A percentile compares a stretch with the other conserved stretches of the same genome.
Conservation (phyloP, 2,113 vertebrate species). For the Puffinus mauretanicus region DNA sequence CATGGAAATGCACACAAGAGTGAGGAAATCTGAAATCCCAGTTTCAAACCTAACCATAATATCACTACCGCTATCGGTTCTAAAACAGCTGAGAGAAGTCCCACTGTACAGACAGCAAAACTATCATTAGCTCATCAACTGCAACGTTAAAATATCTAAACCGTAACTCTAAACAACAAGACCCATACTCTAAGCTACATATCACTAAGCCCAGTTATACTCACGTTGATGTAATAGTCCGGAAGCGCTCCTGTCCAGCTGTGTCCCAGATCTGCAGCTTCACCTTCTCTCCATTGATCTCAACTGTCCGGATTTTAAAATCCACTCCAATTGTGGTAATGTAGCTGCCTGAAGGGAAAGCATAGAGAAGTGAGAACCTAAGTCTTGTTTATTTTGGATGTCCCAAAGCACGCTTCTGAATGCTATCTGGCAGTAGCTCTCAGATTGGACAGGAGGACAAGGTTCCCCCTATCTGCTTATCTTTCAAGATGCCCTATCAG, state of each 20-base stretch:
- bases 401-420: not conserved
- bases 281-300: slow-evolving; percentile 98
- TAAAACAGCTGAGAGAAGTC: not conserved
- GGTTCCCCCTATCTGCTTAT: not conserved
- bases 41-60: not conserved
- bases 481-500: not conserved
- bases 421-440: not conserved
- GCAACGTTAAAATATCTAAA: not conserved
- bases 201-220: slow-evolving; percentile 17
- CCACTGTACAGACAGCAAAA: not conserved
- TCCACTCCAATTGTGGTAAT: slow-evolving; percentile 99
- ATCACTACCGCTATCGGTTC: fast-evolving
- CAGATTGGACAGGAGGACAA: not conserved
- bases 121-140: not conserved
- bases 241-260: slow-evolving; percentile 95
- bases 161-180: not conserved
- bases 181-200: not conserved
- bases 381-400: not conserved
- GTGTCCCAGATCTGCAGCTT: slow-evolving; percentile 99
- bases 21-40: not conserved
- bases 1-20: not conserved
- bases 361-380: not conserved
- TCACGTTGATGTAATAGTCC: slow-evolving; percentile 99
- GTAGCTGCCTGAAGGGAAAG: slow-evolving; percentile 87
- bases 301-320: slow-evolving; percentile 98